These are phyloP conservation scores for Epizoanthus scotinus DNA, from an alignment of 92 coral and sea anemone species.

Conservation along the genomic window DNA sequence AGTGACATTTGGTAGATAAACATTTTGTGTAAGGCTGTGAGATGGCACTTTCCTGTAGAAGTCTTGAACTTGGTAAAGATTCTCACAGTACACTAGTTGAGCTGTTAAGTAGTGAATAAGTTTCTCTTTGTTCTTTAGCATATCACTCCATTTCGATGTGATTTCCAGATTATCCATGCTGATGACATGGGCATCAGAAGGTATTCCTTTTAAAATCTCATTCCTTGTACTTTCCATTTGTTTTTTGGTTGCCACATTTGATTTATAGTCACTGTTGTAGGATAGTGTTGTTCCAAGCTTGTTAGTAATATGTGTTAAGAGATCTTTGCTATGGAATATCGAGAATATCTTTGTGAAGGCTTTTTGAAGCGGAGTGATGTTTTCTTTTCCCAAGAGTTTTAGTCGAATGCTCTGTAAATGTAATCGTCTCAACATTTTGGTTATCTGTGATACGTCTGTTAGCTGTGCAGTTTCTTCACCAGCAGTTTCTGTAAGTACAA, in stretches of 20 bases:
- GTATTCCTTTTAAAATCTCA: constrained; percentile 17
- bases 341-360: constrained; percentile 38
- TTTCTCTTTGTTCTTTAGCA: constrained; percentile 37
- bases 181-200: constrained; percentile 37
- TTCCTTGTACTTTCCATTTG: constrained; percentile 11
- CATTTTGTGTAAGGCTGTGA: too few relatives aligned
- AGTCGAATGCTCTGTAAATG: constrained; percentile 33
- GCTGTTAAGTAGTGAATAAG: constrained; percentile 29
- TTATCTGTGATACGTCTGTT: constrained; percentile 9
- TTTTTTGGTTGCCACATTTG: constrained; percentile 14
- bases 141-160: constrained; percentile 33
- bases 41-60: too few relatives aligned
- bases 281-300: constrained; percentile 42
- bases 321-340: constrained; percentile 35
- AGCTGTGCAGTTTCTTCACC: constrained; percentile 4
- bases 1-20: too few relatives aligned
- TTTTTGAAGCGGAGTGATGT: constrained; percentile 25
- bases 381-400: constrained; percentile 35
- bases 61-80: too few relatives aligned
- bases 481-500: constrained; percentile 31
- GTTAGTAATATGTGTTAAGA: constrained; percentile 28
- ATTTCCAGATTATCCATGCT: constrained; percentile 43
- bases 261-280: constrained; percentile 33
- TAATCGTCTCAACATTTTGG: constrained; percentile 28
- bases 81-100: constrained; percentile 27